A percentile compares a stretch with the other conserved stretches of the same genome.
Conservation (phyloP, 2,113 vertebrate genomes). For the Nymphicus hollandicus region DNA sequence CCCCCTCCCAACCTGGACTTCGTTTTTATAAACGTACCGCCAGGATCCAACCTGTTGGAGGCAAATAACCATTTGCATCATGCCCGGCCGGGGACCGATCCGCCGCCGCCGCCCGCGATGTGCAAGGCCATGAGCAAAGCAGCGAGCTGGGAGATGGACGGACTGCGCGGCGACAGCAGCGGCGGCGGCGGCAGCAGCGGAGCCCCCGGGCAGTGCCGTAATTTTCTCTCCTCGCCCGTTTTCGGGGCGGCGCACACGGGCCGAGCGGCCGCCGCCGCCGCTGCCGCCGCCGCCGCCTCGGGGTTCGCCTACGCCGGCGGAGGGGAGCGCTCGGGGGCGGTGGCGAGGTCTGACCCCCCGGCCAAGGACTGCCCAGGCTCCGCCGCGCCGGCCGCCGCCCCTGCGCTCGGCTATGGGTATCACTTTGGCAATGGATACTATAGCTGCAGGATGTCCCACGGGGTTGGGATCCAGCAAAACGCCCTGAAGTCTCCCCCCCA, state of each 20-base stretch:
- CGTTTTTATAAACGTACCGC: slow-evolving; percentile 80
- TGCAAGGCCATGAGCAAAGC: slow-evolving; percentile 76
- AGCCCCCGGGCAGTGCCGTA: slow-evolving; percentile 70
- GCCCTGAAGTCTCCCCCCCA: slow-evolving; percentile 81
- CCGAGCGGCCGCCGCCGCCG: slow-evolving; percentile 64
- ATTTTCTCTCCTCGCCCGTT: slow-evolving; percentile 74
- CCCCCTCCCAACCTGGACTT: slow-evolving; percentile 76
- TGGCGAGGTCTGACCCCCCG: slow-evolving; percentile 61
- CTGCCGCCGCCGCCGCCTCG: slow-evolving; percentile 54
- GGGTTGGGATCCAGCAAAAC: slow-evolving; percentile 79
- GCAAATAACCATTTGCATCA: slow-evolving; percentile 62
- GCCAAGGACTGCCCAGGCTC: slow-evolving; percentile 74
- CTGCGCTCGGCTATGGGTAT: slow-evolving; percentile 81
- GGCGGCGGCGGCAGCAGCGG: slow-evolving; percentile 25
- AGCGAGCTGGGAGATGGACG: slow-evolving; percentile 78
- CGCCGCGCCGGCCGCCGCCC: slow-evolving; percentile 61
- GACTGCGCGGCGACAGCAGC: slow-evolving; percentile 69
- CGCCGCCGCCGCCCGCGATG: slow-evolving; percentile 28
- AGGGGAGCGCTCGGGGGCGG: slow-evolving; percentile 72
- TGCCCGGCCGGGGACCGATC: slow-evolving; percentile 59
- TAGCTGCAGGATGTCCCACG: slow-evolving; percentile 83
- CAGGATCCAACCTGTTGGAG: slow-evolving; percentile 79
- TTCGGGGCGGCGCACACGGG: slow-evolving; percentile 74
- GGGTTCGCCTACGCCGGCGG: slow-evolving; percentile 74
- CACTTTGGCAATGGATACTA: slow-evolving; percentile 86